Conservation (phyloP, 2,797 vertebrate genomes). For the Chiroxiphia lanceolata region DNA sequence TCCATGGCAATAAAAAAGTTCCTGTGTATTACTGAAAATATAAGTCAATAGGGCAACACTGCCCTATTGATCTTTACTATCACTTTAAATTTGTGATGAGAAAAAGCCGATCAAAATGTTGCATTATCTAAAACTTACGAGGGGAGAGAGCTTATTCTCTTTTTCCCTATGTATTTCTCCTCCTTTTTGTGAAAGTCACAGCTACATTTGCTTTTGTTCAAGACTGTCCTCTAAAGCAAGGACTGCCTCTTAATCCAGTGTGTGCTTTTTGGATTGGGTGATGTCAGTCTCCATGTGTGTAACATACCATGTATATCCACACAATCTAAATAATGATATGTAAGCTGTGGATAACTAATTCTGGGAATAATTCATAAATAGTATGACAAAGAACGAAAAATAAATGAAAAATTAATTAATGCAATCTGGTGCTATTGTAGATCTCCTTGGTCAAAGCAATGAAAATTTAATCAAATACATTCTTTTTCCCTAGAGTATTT, state of each 20-base stretch:
- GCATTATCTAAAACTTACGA: neutral
- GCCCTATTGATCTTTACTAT: neutral
- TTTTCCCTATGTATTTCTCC: neutral
- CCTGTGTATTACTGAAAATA: neutral
- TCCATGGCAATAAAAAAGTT: neutral
- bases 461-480: conserved; percentile 70
- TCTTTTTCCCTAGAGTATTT: conserved; percentile 73
- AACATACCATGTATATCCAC: neutral
- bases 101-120: neutral
- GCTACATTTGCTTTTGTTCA: neutral
- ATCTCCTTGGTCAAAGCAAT: conserved; percentile 62
- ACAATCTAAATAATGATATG: neutral
- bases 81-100: neutral
- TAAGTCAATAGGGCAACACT: neutral
- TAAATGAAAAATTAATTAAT: conserved; percentile 45
- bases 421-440: conserved; percentile 48
- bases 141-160: neutral
- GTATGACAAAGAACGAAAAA: conserved; percentile 12
- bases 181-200: neutral
- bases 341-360: neutral
- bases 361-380: neutral
- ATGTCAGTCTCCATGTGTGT: neutral
- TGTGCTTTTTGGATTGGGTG: neutral
- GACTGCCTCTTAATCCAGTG: neutral
- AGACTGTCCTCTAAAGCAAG: neutral